These are phyloP conservation scores for Volucella inanis DNA, from an alignment of 2,888 invertebrate species.

Conservation along the genomic window DNA sequence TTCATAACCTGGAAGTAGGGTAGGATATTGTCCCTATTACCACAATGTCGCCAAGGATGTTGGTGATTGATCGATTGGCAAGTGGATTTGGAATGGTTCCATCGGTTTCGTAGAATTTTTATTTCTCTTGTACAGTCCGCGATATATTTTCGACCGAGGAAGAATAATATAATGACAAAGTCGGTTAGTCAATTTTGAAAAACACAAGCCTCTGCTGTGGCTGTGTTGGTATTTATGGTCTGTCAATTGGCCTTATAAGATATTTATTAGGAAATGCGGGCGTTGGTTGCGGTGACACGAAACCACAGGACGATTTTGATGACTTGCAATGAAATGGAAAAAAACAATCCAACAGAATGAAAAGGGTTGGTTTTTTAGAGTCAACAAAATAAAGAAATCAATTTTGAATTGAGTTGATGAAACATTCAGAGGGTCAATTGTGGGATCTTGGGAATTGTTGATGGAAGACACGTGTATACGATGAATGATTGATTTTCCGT, in stretches of 20 bases:
- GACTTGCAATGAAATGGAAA: conserved; percentile 26
- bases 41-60: conserved; percentile 54
- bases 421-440: conserved; percentile 69
- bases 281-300: conserved; percentile 47
- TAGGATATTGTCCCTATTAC: conserved; percentile 2
- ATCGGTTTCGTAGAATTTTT: conserved; percentile 8
- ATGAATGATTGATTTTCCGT: conserved; percentile 63
- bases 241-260: conserved; percentile 72
- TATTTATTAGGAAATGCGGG: conserved; percentile 65
- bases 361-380: conserved; percentile 61
- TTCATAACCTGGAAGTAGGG: conserved; percentile 56
- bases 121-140: conserved; percentile 47
- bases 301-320: conserved; percentile 69
- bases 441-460: conserved; percentile 57
- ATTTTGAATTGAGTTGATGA: conserved; percentile 67
- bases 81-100: conserved; percentile 66
- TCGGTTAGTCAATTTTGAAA: conserved; percentile 58
- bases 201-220: conserved; percentile 42
- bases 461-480: conserved; percentile 61
- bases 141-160: conserved; percentile 38
- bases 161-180: conserved; percentile 57
- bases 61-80: conserved; percentile 73
- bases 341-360: conserved; percentile 15
- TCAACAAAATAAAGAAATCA: conserved; percentile 37
- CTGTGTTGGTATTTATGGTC: conserved; percentile 73